These are phyloP conservation scores for Boleophthalmus pectinirostris DNA, from an alignment of 2,113 vertebrate genomes.

Conservation along the genomic window DNA sequence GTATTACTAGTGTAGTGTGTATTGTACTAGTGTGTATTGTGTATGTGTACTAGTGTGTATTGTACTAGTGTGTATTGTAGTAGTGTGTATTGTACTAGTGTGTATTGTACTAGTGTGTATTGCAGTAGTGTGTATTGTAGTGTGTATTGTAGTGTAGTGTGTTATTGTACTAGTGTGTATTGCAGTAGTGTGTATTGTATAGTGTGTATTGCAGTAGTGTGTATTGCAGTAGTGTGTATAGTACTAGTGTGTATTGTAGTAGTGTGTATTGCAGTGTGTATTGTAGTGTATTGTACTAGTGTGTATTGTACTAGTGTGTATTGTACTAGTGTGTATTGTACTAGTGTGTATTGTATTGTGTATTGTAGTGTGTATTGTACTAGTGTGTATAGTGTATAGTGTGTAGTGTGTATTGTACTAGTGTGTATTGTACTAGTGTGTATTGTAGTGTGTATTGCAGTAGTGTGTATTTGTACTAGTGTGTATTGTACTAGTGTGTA, in stretches of 20 bases:
- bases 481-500: slow-evolving; percentile 15
- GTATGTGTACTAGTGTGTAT: neutral
- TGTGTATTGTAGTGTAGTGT: too few relatives aligned
- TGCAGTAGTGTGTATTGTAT: slow-evolving; percentile 14
- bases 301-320: slow-evolving; percentile 15
- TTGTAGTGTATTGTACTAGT: neutral
- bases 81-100: neutral
- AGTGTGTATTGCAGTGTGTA: too few relatives aligned
- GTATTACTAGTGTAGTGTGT: too few relatives aligned
- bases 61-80: slow-evolving; percentile 13
- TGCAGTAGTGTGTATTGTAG: slow-evolving; percentile 18
- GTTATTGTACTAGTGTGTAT: neutral
- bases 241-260: slow-evolving; percentile 15
- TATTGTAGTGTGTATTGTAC: neutral
- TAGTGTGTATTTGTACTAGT: neutral
- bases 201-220: slow-evolving; percentile 20
- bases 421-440: slow-evolving; percentile 31
- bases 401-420: neutral
- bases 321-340: slow-evolving; percentile 14
- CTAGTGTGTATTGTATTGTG: too few relatives aligned
- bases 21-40: slow-evolving; percentile 13
- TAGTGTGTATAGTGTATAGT: neutral
- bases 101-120: slow-evolving; percentile 14
- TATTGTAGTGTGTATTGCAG: too few relatives aligned
- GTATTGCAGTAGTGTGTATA: too few relatives aligned